Evolutionary conservation across 2,888 invertebrate species (phyloP), one percentile per base, ranked within the genome.

Genomic region (Beris morrisii): DNA sequence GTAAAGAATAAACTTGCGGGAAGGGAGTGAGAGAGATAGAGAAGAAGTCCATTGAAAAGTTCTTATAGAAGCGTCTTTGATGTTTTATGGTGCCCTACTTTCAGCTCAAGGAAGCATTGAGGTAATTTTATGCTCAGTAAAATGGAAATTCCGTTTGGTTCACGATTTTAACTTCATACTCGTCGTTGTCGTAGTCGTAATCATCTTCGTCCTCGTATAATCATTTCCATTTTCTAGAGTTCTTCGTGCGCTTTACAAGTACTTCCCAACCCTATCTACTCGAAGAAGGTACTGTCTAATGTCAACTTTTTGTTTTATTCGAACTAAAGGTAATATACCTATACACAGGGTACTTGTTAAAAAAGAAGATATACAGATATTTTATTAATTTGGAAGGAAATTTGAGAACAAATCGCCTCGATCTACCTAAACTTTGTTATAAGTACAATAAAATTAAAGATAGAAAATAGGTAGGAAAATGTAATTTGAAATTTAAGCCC

Each of bases 111-210:
- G 31, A 61, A 61, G 61, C 45, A 61, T 61, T 61, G 61, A 61
- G 61, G 52, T 61, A 61, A 61, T 61, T 61, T 61, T 61, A 61
- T 61, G 61, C 61, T 61, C 45, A 61, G 61, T 61, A 61, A 61
- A 61, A 61, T 61, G 61, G 61, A 61, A 61, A 61, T 61, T 61
- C 61, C 61, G 61, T 61, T 61, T 38, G 61, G 50, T 61, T 61
- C 61, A 61, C 50, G 61, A 61, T 61, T 61, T 61, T 50, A 52
- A 52, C 61, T 52, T 61, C 30, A 61, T 38, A 50, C 22, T 50
- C 38, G 61, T 50, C 22, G 32, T 32, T 15, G 55, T 43, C 13
- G 11, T 11, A 13, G 43, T 43, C 43, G 11, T 32, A 30, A 13
- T 43, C 38, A 38, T 56, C 38, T 7, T 43, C n/a, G 43, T 56